Base-by-base conservation (phyloP, 2,888 invertebrate species). In the Dryadula phaetusa region DNA sequence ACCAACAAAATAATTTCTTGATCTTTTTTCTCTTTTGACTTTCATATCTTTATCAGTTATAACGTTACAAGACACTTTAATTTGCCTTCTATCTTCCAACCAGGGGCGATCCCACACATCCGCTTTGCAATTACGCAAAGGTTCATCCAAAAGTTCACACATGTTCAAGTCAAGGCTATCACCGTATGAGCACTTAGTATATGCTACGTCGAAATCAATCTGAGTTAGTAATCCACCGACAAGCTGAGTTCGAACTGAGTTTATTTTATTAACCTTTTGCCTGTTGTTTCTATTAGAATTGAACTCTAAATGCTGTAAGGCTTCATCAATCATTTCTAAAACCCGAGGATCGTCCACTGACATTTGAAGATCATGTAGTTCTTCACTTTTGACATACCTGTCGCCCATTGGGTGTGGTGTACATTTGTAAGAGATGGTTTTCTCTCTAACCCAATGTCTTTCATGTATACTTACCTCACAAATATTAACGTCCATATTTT, bases 31-130 rank as follows among this genome's bases (percentile, higher is more conserved):
- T 69, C 72, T 78, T 7, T 37, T 28, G 3, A 67, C 64, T 22
- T 58, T 7, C 53, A 44, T 22, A 44, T 74, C 61, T 37, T 71
- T 69, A 18, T 71, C 40, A 8, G 34, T 28, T 7, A 28, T 42
- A 34, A 82, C 77, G 40, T 82, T 76, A 71, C 89, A 89, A 28
- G 73, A 76, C 18, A 88, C 87, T 71, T 87, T 84, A 40, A 86
- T 79, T 79, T 90, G 82, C 68, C 82, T 83, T 5, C 87, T 87
- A 60, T 92, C 87, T 56, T 93, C 87, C 61, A 94, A 71, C 95
- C 95, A 95, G 3, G 94, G 92, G 74, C 92, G 88, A 58, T 94
- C 93, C 95, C 94, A 95, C 53, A 90, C 77, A 74, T 85, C 77
- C 1, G 81, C 85, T 69, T 78, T 77, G 71, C 90, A 92, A 53